Conservation (phyloP, 2,113 vertebrate species). For the Vimba vimba region DNA sequence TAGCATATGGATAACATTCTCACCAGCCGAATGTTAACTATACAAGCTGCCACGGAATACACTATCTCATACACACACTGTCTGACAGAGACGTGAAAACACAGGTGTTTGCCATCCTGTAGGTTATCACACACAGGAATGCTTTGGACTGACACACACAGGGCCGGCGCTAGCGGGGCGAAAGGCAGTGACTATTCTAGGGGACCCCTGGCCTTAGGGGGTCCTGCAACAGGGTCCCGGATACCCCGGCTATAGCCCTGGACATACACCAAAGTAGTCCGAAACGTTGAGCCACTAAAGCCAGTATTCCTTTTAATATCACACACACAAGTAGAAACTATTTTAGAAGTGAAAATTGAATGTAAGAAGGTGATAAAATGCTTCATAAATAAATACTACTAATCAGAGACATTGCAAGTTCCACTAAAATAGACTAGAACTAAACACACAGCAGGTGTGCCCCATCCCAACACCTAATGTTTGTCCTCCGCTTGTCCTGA, state of each 20-base stretch:
- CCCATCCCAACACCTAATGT: not conserved
- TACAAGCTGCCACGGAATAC: slow-evolving; percentile 4
- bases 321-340: not conserved
- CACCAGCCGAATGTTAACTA: slow-evolving; percentile 11
- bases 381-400: not conserved
- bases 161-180: no score
- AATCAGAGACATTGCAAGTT: not conserved
- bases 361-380: not conserved
- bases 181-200: no score
- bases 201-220: no score
- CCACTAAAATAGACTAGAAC: not conserved
- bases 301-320: not conserved
- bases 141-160: not conserved
- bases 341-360: not conserved
- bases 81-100: not conserved
- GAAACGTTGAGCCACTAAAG: not conserved
- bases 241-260: no score
- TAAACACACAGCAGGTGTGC: slow-evolving; percentile 19
- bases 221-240: no score
- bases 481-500: slow-evolving; percentile 24
- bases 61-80: not conserved
- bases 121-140: slow-evolving; percentile 4
- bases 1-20: slow-evolving; percentile 54
- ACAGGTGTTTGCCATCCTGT: slow-evolving; percentile 39
- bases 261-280: not conserved